These are phyloP conservation scores for Hetaerina titia DNA, from an alignment of 2,888 invertebrate species.

Conservation along the genomic window DNA sequence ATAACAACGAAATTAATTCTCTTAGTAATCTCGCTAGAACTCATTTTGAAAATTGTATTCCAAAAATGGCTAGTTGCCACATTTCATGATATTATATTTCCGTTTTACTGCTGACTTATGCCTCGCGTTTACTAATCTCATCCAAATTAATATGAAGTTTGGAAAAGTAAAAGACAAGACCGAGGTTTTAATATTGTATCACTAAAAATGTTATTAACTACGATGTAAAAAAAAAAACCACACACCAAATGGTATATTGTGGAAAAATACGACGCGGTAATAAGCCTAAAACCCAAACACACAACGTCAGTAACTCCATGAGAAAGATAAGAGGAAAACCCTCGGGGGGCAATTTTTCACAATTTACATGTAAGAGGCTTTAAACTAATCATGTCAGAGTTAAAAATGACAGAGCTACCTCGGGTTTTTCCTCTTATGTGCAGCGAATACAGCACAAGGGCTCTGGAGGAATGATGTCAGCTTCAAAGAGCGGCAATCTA, in stretches of 20 bases:
- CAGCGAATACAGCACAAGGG: not conserved
- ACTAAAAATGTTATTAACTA: too few relatives aligned
- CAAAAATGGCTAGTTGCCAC: too few relatives aligned
- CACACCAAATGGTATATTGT: not conserved
- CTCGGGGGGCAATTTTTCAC: not conserved
- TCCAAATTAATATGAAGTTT: too few relatives aligned
- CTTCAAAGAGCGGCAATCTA: not conserved
- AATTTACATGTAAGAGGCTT: constrained; percentile 11
- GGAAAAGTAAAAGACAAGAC: too few relatives aligned
- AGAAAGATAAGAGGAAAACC: not conserved
- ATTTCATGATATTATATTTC: too few relatives aligned
- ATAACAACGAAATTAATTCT: too few relatives aligned
- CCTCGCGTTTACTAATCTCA: too few relatives aligned
- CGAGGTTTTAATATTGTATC: too few relatives aligned
- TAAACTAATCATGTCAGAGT: not conserved
- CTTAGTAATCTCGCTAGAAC: too few relatives aligned
- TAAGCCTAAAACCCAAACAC: not conserved
- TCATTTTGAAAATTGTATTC: too few relatives aligned
- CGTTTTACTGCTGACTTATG: too few relatives aligned
- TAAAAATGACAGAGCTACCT: not conserved
- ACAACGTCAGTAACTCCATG: not conserved
- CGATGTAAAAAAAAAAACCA: too few relatives aligned
- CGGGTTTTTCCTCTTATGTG: not conserved
- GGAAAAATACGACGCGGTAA: not conserved
- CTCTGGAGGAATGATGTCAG: not conserved